Percentiles rank a stretch among this genome's conserved stretches.
Evolutionary conservation across 2,113 vertebrate genomes (phyloP).

Genomic region (Bujurquina vittata): DNA sequence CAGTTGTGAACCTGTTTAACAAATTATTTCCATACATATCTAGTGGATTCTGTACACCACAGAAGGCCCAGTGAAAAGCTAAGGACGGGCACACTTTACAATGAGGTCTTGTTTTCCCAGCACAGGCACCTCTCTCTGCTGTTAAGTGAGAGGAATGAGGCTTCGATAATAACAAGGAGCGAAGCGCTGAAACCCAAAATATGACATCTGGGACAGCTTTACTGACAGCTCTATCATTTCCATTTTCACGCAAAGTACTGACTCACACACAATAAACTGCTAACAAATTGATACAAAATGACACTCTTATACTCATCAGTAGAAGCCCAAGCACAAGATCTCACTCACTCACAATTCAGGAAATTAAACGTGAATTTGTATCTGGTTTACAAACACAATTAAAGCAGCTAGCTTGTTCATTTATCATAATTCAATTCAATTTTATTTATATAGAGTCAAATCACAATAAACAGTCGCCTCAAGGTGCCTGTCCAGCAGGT

Average conservation of each 20-base stretch:
- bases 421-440: not conserved
- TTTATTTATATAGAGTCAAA: not conserved
- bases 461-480: not conserved
- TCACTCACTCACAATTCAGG: no score
- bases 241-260: no score
- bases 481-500: not conserved
- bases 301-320: no score
- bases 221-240: no score
- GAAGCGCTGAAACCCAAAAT: not conserved
- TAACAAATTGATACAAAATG: no score
- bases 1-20: not conserved
- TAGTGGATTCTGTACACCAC: not conserved
- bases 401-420: no score
- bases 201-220: not conserved
- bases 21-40: not conserved
- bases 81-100: not conserved
- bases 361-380: no score
- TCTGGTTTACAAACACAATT: no score
- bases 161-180: not conserved
- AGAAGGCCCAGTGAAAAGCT: not conserved
- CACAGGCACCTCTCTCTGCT: not conserved
- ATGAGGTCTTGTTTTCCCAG: not conserved
- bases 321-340: no score
- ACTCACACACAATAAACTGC: no score
- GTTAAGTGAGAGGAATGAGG: not conserved